Conservation (phyloP, 1,140 invertebrate genomes). For the Cephus cinctus region DNA sequence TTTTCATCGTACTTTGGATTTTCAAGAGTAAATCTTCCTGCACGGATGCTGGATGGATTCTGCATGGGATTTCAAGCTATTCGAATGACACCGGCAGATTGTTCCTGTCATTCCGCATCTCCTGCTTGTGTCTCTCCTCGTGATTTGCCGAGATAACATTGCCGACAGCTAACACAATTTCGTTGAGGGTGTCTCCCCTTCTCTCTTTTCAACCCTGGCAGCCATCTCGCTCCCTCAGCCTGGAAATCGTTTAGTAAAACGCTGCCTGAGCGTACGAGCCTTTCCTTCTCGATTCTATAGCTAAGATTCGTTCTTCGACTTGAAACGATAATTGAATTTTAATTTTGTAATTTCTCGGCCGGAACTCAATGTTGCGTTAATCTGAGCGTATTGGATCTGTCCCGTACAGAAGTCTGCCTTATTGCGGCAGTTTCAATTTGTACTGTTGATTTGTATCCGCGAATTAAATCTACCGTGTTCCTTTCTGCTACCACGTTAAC, state of each 20-base stretch:
- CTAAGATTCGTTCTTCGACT: no score
- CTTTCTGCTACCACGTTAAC: no score
- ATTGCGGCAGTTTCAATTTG: neutral
- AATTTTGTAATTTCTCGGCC: slow-evolving; percentile 34
- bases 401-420: slow-evolving; percentile 9
- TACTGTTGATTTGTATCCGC: neutral
- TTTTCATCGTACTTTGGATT: neutral
- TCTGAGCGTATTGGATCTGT: slow-evolving; percentile 30
- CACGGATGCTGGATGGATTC: neutral
- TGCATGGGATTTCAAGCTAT: no score
- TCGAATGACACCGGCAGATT: slow-evolving; percentile 40
- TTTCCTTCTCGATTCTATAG: no score
- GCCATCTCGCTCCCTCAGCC: neutral
- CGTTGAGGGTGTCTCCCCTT: slow-evolving; percentile 24
- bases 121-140: slow-evolving; percentile 19
- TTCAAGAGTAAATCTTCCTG: no score
- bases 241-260: slow-evolving; percentile 21
- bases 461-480: slow-evolving; percentile 6
- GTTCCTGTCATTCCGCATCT: slow-evolving; percentile 32
- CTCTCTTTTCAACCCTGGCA: no score
- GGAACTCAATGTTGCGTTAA: slow-evolving; percentile 5
- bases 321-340: slow-evolving; percentile 39
- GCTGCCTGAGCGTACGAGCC: slow-evolving; percentile 19
- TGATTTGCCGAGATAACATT: slow-evolving; percentile 28
- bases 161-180: slow-evolving; percentile 34